phyloP scores from a whole-genome alignment of 2,113 vertebrate species.

The Globicephala melas region DNA sequence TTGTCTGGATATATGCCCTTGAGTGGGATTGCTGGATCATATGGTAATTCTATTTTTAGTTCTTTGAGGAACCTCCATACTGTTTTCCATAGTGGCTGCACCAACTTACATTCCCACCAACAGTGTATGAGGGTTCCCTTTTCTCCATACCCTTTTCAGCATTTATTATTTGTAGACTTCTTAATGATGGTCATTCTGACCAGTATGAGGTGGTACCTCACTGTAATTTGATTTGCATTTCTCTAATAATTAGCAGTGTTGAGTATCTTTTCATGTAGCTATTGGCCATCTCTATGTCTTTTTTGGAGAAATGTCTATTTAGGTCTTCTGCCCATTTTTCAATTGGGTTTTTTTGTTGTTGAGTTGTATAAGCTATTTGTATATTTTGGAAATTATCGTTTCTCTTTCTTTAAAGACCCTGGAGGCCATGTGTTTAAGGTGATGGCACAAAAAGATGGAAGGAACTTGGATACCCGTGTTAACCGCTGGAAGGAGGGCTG shows the following conservation, averaged over 20 bases:
- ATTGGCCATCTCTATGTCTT: neutral
- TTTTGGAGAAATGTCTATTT: neutral
- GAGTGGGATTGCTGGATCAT: neutral
- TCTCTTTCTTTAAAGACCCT: neutral
- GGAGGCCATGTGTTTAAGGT: accelerated
- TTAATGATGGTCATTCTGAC: neutral
- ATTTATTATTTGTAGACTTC: neutral
- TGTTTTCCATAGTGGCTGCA: neutral
- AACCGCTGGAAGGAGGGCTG: neutral
- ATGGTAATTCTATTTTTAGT: neutral
- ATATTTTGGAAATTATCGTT: neutral
- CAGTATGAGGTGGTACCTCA: no score
- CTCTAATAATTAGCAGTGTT: neutral
- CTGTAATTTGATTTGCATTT: neutral
- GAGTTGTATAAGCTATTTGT: neutral
- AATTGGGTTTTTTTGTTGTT: neutral
- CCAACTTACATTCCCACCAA: neutral
- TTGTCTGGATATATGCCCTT: neutral
- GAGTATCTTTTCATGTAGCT: no score
- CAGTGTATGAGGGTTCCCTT: neutral
- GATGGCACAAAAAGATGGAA: neutral
- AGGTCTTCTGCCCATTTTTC: neutral
- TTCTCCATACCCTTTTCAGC: neutral
- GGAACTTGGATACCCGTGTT: neutral
- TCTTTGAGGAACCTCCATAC: neutral